Evolutionary conservation across 2,797 vertebrate species (phyloP).

Genomic region (Gadopsis marmoratus): DNA sequence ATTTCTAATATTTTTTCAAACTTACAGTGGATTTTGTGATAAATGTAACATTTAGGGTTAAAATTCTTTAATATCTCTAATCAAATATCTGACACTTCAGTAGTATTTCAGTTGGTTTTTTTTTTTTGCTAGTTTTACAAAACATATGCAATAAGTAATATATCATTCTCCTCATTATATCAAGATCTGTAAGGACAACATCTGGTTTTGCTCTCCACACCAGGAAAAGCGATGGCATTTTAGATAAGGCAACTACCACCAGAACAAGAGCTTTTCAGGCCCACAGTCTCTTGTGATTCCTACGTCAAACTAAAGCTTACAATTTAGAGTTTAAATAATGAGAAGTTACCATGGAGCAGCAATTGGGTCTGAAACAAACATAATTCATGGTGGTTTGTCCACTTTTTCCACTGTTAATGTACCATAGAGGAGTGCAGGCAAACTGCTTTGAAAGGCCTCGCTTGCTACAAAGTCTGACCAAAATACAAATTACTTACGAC

Average conservation of each 20-base stretch:
- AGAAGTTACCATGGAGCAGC: slow-evolving; percentile 26
- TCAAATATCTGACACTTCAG: slow-evolving; percentile 26
- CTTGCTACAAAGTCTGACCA: neutral
- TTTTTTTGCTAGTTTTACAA: slow-evolving; percentile 26
- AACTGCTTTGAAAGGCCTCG: neutral
- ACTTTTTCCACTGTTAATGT: slow-evolving; percentile 10
- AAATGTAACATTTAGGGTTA: neutral
- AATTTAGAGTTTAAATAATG: slow-evolving; percentile 35
- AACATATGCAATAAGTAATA: slow-evolving; percentile 15
- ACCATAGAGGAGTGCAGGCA: slow-evolving; percentile 13
- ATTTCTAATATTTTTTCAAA: neutral
- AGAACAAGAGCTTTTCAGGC: neutral
- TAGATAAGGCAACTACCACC: slow-evolving; percentile 27
- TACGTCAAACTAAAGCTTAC: slow-evolving; percentile 18
- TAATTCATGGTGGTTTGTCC: slow-evolving; percentile 40
- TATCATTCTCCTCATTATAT: slow-evolving; percentile 31
- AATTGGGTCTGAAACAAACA: slow-evolving; percentile 26
- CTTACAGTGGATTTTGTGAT: neutral
- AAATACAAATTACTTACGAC: slow-evolving; percentile 24
- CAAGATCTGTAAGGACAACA: slow-evolving; percentile 36
- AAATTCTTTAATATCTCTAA: neutral
- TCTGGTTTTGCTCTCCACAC: slow-evolving; percentile 48
- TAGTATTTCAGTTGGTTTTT: too few relatives aligned
- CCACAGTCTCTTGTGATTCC: slow-evolving; percentile 13
- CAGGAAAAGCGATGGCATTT: slow-evolving; percentile 36